Conservation (phyloP, 2,888 invertebrate genomes). For the Scaptomyza flava region DNA sequence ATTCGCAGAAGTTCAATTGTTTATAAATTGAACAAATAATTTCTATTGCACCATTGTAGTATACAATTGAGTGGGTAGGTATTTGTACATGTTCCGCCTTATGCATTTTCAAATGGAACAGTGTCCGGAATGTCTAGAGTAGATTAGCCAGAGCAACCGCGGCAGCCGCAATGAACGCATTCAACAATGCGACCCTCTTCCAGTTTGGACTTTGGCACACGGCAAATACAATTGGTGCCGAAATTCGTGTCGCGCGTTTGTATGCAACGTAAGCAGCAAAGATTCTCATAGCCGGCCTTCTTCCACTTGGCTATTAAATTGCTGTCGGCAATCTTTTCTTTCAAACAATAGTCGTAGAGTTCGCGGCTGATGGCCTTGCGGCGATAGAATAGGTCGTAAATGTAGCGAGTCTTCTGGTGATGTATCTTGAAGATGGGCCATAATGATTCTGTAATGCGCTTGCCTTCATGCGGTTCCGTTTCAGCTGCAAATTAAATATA, state of each 20-base stretch:
- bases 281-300: constrained; percentile 98
- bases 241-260: constrained; percentile 99
- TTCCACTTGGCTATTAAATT: constrained; percentile 99
- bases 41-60: no score
- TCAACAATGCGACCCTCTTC: constrained; percentile 98
- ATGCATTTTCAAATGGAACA: neutral
- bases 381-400: constrained; percentile 97
- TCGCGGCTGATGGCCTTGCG: constrained; percentile 98
- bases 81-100: neutral
- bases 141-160: constrained; percentile 96
- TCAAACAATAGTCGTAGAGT: constrained; percentile 96
- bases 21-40: no score
- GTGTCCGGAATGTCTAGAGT: neutral
- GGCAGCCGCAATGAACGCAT: constrained; percentile 99
- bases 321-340: constrained; percentile 98
- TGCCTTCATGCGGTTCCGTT: constrained; percentile 99
- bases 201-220: constrained; percentile 98
- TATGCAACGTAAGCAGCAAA: constrained; percentile 98
- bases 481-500: constrained; percentile 87
- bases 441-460: constrained; percentile 97
- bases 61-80: no score
- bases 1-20: no score
- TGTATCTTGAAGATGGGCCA: constrained; percentile 99
- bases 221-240: constrained; percentile 99
- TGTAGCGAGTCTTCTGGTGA: constrained; percentile 98